Base-by-base conservation (phyloP, 1,140 invertebrate species). In the Teleopsis dalmanni region DNA sequence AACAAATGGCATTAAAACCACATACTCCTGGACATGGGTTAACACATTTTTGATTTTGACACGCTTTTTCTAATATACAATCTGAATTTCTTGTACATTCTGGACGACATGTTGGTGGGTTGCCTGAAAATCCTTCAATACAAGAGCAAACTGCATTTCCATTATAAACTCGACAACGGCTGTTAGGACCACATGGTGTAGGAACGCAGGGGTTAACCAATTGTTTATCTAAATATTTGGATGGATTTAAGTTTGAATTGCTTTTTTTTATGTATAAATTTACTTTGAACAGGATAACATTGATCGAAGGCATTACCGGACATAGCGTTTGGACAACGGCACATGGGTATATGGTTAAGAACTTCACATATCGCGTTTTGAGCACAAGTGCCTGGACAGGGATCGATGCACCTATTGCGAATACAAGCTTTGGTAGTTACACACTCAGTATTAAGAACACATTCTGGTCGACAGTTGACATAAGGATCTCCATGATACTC, bases 21-120 rank as follows among this genome's bases (percentile, higher is more conserved):
- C 83, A 86, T 4, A 81, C 80, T 25, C 83, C 82, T 25, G 74
- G 76, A 59, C 84, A 87, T 38, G 84, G 83, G 68, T 86, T 79
- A 34, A 74, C 70, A 64, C 84, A 86, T 66, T 81, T 82, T 58
- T 83, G 76, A 51, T 84, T 83, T 53, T 85, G 82, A 56, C 88
- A 91, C 13, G 87, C 85, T 42, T 85, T 60, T 58, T 85, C 81
- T 35, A 84, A 81, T 1, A 85, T 74, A 63, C 88, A 91, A 60
- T 91, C 88, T 36, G 85, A 82, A 60, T 88, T 88, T 46, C 85
- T 84, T 4, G 81, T 78, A 70, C 88, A 90, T 70, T 90, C 87
- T 6, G 87, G 86, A 59, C 85, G 75, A 67, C 87, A 90, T 53
- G 83, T 87, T 2, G 87, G 86, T 19, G 83, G 82, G 67, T 83